Conservation (phyloP, 2,888 invertebrate genomes). For the Conchocele bisecta region DNA sequence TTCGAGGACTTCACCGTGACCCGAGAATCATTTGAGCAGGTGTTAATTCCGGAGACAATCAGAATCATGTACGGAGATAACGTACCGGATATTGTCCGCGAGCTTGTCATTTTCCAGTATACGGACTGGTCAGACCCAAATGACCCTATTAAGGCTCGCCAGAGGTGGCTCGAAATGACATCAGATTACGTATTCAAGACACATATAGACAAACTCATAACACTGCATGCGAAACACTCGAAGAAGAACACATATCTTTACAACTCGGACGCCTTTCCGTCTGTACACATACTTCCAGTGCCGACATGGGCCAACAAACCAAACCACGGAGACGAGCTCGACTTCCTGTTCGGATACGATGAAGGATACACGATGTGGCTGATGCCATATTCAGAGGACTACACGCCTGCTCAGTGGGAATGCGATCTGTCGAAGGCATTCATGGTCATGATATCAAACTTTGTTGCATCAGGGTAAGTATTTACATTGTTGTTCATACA, state of each 20-base stretch:
- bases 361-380: constrained; percentile 72
- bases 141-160: neutral
- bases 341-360: constrained; percentile 44
- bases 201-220: too few species aligned
- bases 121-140: neutral
- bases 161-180: constrained; percentile 1
- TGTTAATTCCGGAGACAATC: neutral
- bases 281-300: constrained; percentile 52
- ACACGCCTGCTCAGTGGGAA: constrained; percentile 91
- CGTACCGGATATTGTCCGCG: neutral
- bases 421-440: constrained; percentile 91
- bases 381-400: constrained; percentile 81
- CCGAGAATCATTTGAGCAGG: neutral
- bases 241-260: constrained; percentile 34
- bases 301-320: constrained; percentile 70
- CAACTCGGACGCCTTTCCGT: constrained; percentile 62
- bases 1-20: neutral
- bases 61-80: constrained; percentile 2
- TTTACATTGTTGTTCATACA: too few species aligned
- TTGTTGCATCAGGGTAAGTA: constrained; percentile 95
- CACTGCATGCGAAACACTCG: too few species aligned
- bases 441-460: constrained; percentile 97
- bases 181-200: constrained; percentile 2
- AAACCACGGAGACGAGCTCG: constrained; percentile 73
- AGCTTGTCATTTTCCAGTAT: neutral